Evolutionary conservation across 2,797 vertebrate genomes (phyloP), one percentile per base, ranked within the genome.

Genomic region (Poeciliopsis presidionis): DNA sequence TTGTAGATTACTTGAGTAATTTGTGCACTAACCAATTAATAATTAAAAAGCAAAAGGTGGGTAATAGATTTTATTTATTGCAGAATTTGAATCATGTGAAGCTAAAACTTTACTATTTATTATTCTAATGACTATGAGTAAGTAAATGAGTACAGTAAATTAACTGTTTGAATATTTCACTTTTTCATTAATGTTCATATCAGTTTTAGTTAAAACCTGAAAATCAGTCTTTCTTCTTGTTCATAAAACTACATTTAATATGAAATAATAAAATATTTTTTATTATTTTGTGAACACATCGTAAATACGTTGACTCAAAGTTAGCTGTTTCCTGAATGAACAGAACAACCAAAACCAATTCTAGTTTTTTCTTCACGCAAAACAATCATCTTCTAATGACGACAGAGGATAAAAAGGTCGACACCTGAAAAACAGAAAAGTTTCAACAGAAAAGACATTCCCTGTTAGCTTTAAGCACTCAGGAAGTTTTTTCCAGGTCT

Each of bases 401-500:
- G 30, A 33, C 12, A 33, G 30, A 61, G 57, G 28, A 51, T 51
- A 51, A 7, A 33, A 61, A 36, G 33, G 18, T 39, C 33, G 6
- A 39, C 14, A 39, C 61, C 61, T 36, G 61, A 65, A 65, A 33
- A 20, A 22, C 7, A 3, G 33, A 65, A 22, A 36, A 9, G 61
- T 16, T 65, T 39, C 4, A 63, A 63, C 18, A 61, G 28, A 33
- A n/a, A n/a, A 55, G 25, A 55, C 9, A 25, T 55, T 25, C 22
- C 53, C 53, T 55, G 25, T 55, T 55, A 55, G 53, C 25, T n/a
- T 55, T n/a, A 30, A 61, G 5, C 0, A 55, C 57, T 80, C 57
- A 73, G 43, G 41, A 82, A 74, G 81, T 22, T 82, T 80, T 82
- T 39, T 82, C 39, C 78, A n/a, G 80, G 72, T 78, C 12, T 74